Evolutionary conservation across 2,113 vertebrate genomes (phyloP), one percentile per base, ranked within the genome.

Genomic region (Nansenia antarctica): DNA sequence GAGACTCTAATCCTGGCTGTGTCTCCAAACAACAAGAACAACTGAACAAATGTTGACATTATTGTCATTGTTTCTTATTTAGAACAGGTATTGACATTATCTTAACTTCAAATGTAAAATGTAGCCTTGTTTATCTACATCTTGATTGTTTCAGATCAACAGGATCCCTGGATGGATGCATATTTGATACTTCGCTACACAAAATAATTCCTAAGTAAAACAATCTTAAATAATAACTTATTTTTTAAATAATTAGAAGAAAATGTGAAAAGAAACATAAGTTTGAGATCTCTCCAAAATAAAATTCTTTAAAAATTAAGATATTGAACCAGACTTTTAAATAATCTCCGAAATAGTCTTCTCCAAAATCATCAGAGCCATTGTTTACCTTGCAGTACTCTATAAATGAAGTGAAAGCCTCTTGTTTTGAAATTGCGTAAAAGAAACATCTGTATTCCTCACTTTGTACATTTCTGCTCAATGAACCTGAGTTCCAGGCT

Each of bases 381-480:
- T n/a, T n/a, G n/a, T 27, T 54, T 42, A 18, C 30, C 18, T 11
- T 7, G 14, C 7, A 20, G n/a, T 15, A 49, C 7, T 20, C 39
- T 15, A 42, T 42, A 42, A 42, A 49, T 8, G 45, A 42, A n/a
- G 5, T n/a, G 14, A 1, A 7, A 49, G 15, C 5, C 6, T 49
- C 27, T 39, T 61, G 49, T 65, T 14, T 79, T 80, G 69, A 74
- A 86, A 86, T 81, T 77, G 34, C 37, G 30, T 15, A 9, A 24
- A 65, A 30, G 34, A 77, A 85, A 87, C 86, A 88, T 89, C 85
- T 86, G 82, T 77, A 85, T 73, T 84, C 84, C 82, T 79, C 79
- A 82, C 82, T 87, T 78, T 73, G 70, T 72, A 60, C 75, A 79
- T 87, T 80, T 86, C 73, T 70, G 65, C 74, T 81, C 79, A 74